These are phyloP conservation scores for Drosophila tani DNA, from an alignment of 1,140 invertebrate genomes.

Conservation along the genomic window DNA sequence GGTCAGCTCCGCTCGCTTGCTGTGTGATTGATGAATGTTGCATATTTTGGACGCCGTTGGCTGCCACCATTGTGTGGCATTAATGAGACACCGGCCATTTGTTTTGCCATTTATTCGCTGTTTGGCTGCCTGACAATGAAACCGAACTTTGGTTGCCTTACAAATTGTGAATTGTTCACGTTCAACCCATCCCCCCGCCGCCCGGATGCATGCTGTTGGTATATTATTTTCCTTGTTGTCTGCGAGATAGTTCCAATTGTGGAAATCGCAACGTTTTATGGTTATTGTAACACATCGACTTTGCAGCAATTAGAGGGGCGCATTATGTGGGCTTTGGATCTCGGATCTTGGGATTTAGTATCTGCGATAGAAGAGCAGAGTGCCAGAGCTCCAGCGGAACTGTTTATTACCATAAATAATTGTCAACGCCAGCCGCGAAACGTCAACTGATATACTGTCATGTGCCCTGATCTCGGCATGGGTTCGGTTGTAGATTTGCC, in stretches of 20 bases:
- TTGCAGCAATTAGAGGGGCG: slow-evolving; percentile 68
- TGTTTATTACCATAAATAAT: slow-evolving; percentile 84
- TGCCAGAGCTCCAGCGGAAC: slow-evolving; percentile 58
- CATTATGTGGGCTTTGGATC: slow-evolving; percentile 60
- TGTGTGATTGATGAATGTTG: slow-evolving; percentile 82
- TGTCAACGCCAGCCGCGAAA: slow-evolving; percentile 72
- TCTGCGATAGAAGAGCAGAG: slow-evolving; percentile 36
- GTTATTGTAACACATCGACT: slow-evolving; percentile 65
- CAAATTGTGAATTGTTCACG: slow-evolving; percentile 59
- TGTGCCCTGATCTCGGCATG: slow-evolving; percentile 54
- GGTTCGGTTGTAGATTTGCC: slow-evolving; percentile 19
- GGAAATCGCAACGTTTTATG: slow-evolving; percentile 55
- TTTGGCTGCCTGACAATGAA: slow-evolving; percentile 62
- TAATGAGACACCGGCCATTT: slow-evolving; percentile 81
- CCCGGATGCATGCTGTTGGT: slow-evolving; percentile 4
- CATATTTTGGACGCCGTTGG: slow-evolving; percentile 77
- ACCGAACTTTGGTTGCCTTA: slow-evolving; percentile 50
- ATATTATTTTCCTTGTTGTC: slow-evolving; percentile 15
- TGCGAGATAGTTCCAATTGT: slow-evolving; percentile 41
- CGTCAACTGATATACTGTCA: slow-evolving; percentile 79
- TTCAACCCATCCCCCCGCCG: neutral
- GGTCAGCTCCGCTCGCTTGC: slow-evolving; percentile 49
- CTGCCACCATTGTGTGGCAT: slow-evolving; percentile 78
- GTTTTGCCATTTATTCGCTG: slow-evolving; percentile 62
- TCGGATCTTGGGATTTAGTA: slow-evolving; percentile 46